Evolutionary conservation across 1,140 invertebrate genomes (phyloP).

Genomic region (Octopus sinensis): DNA sequence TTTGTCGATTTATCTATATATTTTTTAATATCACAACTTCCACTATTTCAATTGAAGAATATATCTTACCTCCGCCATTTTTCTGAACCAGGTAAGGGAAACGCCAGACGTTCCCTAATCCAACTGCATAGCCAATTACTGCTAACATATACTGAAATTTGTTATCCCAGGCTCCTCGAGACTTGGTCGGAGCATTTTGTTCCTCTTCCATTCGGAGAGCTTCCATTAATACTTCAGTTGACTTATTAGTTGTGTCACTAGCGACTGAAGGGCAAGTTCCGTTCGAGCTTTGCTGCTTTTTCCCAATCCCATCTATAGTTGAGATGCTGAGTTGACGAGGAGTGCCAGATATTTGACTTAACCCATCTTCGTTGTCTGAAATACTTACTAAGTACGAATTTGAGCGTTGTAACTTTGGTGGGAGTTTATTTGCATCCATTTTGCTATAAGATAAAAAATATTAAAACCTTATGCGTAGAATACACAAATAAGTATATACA

Average conservation of each 20-base stretch:
- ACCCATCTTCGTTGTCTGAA: background rate
- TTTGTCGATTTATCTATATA: too few species aligned
- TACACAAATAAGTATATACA: too few species aligned
- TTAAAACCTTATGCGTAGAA: too few species aligned
- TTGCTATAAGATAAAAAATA: too few species aligned
- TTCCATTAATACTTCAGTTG: background rate
- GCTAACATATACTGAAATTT: conserved; percentile 57
- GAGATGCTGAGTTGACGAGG: background rate
- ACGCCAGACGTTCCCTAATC: conserved; percentile 86
- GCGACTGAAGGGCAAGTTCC: background rate
- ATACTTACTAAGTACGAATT: conserved; percentile 6
- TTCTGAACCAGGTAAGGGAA: conserved; percentile 92
- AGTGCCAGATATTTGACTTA: background rate
- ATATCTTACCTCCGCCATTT: conserved; percentile 75
- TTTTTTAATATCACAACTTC: too few species aligned
- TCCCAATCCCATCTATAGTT: background rate
- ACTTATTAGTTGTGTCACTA: background rate
- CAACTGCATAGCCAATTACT: conserved; percentile 58
- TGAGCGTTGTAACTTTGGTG: background rate
- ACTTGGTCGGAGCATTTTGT: conserved; percentile 12
- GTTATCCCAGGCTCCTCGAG: conserved; percentile 36
- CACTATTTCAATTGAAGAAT: too few species aligned
- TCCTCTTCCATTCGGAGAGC: background rate
- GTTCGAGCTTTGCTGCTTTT: background rate
- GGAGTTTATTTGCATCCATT: too few species aligned